Evolutionary conservation across 2,888 invertebrate species (phyloP), one percentile per base, ranked within the genome.

Genomic region (Eupithecia dodoneata): DNA sequence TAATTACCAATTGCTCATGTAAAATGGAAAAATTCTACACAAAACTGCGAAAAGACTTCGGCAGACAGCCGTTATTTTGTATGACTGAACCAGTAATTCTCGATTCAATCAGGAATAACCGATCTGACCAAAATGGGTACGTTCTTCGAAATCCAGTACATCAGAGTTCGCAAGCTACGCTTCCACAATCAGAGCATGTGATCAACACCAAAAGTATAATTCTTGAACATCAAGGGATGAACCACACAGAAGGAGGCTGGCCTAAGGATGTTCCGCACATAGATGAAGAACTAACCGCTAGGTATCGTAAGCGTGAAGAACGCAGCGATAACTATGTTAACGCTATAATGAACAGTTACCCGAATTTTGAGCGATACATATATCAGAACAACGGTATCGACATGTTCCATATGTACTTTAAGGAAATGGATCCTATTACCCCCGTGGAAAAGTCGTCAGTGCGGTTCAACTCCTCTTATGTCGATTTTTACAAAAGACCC

Each of bases 181-280:
- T 85, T 76, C 83, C 82, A 49, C 86, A 87, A 73, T 89, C 93
- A 7, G 85, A 90, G 74, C 91, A 93, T 65, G 88, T 92, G 83
- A 92, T 96, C 12, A 97, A 97, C 84, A 97, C 97, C 15, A 86
- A 81, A 67, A 95, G 94, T 80, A 94, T 96, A 52, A 94, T 94
- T 72, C 91, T 92, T 74, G 90, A 91, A 45, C 79, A 86, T 9
- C 91, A 91, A 49, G 97, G 97, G 4, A 94, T 97, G 84, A 96
- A 96, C 79, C 98, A 98, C 86, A 92, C 92, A 15, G 98, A 98
- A 90, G 98, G 98, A 66, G 98, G 98, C 3, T 98, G 98, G 98
- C 97, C 97, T 0, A 97, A 97, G 87, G 98, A 98, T 76, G 91
- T 97, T 2, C 94, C 96, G 78, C 91, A 91, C 78, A 87, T 91